Conservation (phyloP, 2,888 invertebrate genomes). For the Ormyrus thymus region DNA sequence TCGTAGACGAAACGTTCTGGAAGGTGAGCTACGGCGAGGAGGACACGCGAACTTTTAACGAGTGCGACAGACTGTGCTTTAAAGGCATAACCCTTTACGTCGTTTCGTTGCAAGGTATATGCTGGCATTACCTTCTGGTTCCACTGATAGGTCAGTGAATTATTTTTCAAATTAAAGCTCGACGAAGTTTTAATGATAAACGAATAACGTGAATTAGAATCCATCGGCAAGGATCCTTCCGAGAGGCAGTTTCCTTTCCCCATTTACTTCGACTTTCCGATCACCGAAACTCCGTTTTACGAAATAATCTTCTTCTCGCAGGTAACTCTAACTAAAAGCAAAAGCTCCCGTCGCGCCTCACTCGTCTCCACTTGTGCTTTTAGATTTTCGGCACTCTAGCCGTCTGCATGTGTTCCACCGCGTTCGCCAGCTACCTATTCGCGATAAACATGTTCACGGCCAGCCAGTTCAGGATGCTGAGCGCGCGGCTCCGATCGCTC, state of each 20-base stretch:
- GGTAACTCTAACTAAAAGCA: conserved; percentile 45
- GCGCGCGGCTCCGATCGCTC: conserved; percentile 36
- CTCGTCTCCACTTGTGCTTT: not conserved
- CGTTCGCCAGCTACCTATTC: conserved; percentile 50
- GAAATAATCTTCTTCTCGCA: conserved; percentile 55
- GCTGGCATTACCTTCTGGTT: conserved; percentile 58
- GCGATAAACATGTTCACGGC: conserved; percentile 51
- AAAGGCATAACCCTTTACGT: conserved; percentile 48
- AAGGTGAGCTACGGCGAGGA: conserved; percentile 51
- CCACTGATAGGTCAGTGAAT: conserved; percentile 60
- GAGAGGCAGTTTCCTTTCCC: conserved; percentile 57
- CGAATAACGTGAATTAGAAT: not conserved
- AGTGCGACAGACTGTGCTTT: conserved; percentile 56
- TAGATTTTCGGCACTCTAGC: conserved; percentile 37
- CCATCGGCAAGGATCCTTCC: conserved; percentile 48
- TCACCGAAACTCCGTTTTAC: conserved; percentile 57
- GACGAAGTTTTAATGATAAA: not conserved
- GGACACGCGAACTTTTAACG: conserved; percentile 56
- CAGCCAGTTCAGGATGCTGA: conserved; percentile 53
- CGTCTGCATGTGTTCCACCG: conserved; percentile 16
- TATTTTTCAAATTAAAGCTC: not conserved
- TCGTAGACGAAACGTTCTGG: conserved; percentile 60
- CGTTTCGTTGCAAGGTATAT: conserved; percentile 55
- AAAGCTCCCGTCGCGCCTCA: too few relatives aligned
- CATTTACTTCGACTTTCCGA: conserved; percentile 55